Conservation (phyloP, 1,140 invertebrate species). For the Parasteatoda tepidariorum region DNA sequence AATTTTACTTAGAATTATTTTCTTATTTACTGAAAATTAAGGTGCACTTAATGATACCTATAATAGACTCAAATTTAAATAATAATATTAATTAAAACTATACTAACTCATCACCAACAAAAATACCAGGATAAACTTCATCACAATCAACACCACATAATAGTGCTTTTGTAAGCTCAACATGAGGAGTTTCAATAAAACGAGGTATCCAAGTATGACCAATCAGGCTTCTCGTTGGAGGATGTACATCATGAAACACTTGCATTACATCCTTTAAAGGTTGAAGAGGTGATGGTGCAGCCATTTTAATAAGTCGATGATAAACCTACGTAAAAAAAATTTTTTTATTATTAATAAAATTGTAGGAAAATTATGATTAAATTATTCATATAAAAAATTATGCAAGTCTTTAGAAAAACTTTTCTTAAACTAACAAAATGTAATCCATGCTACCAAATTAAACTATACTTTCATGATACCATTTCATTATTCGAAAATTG, state of each 20-base stretch:
- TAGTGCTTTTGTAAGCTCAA: constrained; percentile 44
- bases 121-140: constrained; percentile 83
- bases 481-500: no score
- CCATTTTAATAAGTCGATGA: constrained; percentile 1
- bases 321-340: constrained; percentile 2
- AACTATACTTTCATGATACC: no score
- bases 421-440: no score
- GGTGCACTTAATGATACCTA: no score
- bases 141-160: constrained; percentile 74
- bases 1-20: no score
- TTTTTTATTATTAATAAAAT: no score
- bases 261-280: constrained; percentile 3
- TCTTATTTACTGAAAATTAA: no score
- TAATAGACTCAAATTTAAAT: no score
- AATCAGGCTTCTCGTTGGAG: constrained; percentile 10
- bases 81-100: not conserved
- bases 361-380: no score
- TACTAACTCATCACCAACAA: constrained; percentile 78
- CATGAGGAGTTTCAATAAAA: constrained; percentile 16
- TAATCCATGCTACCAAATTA: no score
- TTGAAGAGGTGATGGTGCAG: constrained; percentile 9
- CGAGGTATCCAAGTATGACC: constrained; percentile 44
- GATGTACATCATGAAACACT: constrained; percentile 22
- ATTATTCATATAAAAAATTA: no score
- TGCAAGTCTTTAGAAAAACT: no score